Evolutionary conservation across 1,140 invertebrate genomes (phyloP), one percentile per base, ranked within the genome.

Genomic region (Heliconius himera): DNA sequence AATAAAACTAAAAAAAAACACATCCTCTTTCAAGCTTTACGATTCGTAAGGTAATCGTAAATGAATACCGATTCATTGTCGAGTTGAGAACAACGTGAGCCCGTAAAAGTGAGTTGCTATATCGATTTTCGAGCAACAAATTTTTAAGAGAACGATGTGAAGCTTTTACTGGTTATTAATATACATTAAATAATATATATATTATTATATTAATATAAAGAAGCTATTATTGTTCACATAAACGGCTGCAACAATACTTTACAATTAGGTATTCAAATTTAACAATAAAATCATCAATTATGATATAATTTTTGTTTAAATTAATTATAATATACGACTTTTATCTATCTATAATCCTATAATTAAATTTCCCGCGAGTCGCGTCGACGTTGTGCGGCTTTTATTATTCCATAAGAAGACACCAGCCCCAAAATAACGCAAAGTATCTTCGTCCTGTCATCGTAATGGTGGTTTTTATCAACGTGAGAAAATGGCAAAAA

Each of bases 401-500:
- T 56, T 56, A 56, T 56, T 56, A 56, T 56, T 22, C 54, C n/a
- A 56, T 56, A 26, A 51, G n/a, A 51, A 73, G 41, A 22, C 36
- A 73, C 70, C 73, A 26, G 26, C 46, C 41, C 49, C 26, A 54
- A 74, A 74, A 74, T 74, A 74, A 29, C 26, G 18, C 73, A 29
- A 73, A 29, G 26, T 51, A 29, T 13, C 46, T 8, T 74, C 73
- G 26, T 74, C 22, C 20, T 74, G 60, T 66, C 54, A 8, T 6
- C 22, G 11, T 66, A 26, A 66, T 66, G n/a, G 22, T 13, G 8
- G 60, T 66, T 76, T 66, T 46, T 41, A 66, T 60, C 74, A 60
- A 76, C 74, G 56, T 76, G 74, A 76, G 74, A 76, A 76, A 56
- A 46, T 76, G 74, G 56, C 29, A 22, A 66, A 66, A 22, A 20